A percentile compares a stretch with the other conserved stretches of the same genome.
These are phyloP conservation scores for Zalophus californianus DNA, from an alignment of 2,797 vertebrate genomes.

Conservation along the genomic window DNA sequence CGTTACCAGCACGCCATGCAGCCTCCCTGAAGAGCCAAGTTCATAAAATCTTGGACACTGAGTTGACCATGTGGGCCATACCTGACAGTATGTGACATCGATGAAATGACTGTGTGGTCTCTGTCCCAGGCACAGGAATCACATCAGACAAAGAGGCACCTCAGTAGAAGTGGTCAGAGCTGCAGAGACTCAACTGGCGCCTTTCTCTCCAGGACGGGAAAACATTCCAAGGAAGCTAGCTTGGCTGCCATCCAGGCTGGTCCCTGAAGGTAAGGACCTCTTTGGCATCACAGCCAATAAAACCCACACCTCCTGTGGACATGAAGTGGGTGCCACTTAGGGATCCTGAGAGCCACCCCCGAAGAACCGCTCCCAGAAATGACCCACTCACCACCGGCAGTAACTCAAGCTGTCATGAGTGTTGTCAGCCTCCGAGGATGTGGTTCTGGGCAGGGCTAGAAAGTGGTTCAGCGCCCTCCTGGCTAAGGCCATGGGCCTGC, in stretches of 20 bases:
- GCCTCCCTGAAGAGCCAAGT: not conserved
- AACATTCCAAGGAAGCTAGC: not conserved
- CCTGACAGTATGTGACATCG: not conserved
- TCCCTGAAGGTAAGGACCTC: constrained; percentile 44
- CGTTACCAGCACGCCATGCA: not conserved
- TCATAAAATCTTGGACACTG: not conserved
- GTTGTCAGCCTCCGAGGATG: not conserved
- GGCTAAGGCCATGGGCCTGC: not conserved
- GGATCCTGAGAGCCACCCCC: constrained; percentile 35
- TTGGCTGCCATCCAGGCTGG: constrained; percentile 59
- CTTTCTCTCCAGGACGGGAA: constrained; percentile 24
- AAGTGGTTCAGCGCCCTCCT: not conserved
- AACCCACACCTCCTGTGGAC: constrained; percentile 63
- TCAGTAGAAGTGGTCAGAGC: not conserved
- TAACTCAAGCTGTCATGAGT: not conserved
- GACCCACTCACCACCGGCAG: not conserved
- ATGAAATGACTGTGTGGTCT: constrained; percentile 11
- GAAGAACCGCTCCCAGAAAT: constrained; percentile 68
- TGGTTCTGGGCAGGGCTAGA: constrained; percentile 46
- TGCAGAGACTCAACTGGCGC: not conserved
- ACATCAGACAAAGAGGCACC: constrained; percentile 4
- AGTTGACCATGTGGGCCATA: not conserved
- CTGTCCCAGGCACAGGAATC: not conserved
- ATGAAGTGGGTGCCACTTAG: constrained; percentile 38
- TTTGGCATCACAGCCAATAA: constrained; percentile 58